phyloP scores from a whole-genome alignment of 1,140 invertebrate species.

The Drosophila littoralis region DNA sequence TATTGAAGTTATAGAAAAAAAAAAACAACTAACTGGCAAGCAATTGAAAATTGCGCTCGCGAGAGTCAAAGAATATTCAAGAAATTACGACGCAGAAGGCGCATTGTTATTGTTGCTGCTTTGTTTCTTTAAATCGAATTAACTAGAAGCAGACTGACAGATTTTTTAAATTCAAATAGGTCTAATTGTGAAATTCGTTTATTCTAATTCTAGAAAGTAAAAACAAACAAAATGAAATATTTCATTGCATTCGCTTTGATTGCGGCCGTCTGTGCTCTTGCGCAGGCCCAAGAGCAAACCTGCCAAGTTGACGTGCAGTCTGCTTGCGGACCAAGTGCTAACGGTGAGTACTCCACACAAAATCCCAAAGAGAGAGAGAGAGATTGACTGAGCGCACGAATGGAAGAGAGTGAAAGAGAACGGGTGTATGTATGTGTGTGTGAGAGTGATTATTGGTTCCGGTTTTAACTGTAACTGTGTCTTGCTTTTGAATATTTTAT shows the following conservation, averaged over 20 bases:
- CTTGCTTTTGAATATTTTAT: constrained; percentile 54
- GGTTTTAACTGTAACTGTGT: constrained; percentile 55
- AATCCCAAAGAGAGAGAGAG: constrained; percentile 40
- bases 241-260: constrained; percentile 85
- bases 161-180: constrained; percentile 10
- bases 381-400: constrained; percentile 7
- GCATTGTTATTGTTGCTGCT: background rate
- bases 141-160: background rate
- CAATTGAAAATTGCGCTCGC: constrained; percentile 24
- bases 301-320: constrained; percentile 87
- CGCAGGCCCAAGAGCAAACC: constrained; percentile 84
- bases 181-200: constrained; percentile 70
- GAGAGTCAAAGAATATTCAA: constrained; percentile 54
- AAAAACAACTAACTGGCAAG: background rate
- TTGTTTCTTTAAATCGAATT: constrained; percentile 20
- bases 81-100: constrained; percentile 73
- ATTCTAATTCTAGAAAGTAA: constrained; percentile 53
- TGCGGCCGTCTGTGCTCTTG: constrained; percentile 85
- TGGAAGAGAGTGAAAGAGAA: constrained; percentile 48
- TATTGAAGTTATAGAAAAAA: background rate
- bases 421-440: constrained; percentile 29
- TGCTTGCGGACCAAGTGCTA: constrained; percentile 85
- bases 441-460: constrained; percentile 18
- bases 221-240: constrained; percentile 86
- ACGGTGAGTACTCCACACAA: constrained; percentile 61